Conservation (phyloP, 2,113 vertebrate species). For the Hemiprocne comata region DNA sequence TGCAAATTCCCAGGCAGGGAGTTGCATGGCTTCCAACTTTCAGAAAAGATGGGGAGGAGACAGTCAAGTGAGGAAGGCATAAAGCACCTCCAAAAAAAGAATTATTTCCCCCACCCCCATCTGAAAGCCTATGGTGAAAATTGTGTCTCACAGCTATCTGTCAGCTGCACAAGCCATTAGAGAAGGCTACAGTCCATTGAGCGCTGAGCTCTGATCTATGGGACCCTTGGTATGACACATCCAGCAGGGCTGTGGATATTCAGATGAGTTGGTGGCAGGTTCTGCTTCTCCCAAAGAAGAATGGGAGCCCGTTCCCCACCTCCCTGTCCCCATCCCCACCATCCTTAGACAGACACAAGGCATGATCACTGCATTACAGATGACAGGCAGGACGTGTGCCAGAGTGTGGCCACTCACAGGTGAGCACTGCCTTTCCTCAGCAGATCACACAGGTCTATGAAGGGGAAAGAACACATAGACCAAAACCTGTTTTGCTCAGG, state of each 20-base stretch:
- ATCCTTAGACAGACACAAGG: neutral
- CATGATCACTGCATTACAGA: neutral
- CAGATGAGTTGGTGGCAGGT: neutral
- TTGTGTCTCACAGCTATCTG: neutral
- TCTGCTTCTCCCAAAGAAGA: neutral
- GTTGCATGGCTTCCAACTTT: constrained; percentile 28
- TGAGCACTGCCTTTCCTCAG: neutral
- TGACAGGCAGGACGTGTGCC: fast-evolving
- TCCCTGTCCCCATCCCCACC: neutral
- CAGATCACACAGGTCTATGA: neutral
- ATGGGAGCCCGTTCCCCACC: neutral
- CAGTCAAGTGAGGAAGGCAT: neutral
- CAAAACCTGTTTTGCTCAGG: neutral
- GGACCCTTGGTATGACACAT: neutral
- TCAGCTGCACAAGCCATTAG: neutral
- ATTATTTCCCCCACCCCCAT: neutral
- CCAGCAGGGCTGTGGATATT: neutral
- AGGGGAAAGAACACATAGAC: neutral
- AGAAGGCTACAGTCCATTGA: neutral
- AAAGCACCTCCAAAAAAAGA: neutral
- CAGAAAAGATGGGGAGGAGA: neutral
- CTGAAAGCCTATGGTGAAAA: neutral
- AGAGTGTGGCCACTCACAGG: neutral
- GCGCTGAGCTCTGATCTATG: neutral
- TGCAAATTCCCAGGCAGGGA: neutral